A percentile compares a stretch with the other conserved stretches of the same genome.
Evolutionary conservation across 2,113 vertebrate species (phyloP).

Genomic region (Rhinoderma darwinii): DNA sequence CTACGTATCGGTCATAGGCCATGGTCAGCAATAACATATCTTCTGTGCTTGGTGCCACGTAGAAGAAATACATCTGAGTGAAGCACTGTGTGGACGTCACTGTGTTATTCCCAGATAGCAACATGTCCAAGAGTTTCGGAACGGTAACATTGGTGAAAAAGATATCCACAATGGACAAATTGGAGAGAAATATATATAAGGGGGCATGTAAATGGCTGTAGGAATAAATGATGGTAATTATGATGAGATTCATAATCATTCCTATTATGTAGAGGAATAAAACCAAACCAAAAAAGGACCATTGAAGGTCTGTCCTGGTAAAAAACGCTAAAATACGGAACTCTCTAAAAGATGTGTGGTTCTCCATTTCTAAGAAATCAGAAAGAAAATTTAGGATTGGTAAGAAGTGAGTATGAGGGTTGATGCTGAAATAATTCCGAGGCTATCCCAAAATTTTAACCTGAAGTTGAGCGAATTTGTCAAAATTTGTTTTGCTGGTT

Average conservation of each 20-base stretch:
- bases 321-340: not conserved
- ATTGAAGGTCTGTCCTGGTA: not conserved
- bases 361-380: not conserved
- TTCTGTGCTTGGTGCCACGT: not conserved
- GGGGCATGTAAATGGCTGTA: not conserved
- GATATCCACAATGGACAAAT: not conserved
- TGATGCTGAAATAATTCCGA: too few relatives aligned
- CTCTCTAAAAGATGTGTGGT: not conserved
- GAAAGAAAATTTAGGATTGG: too few relatives aligned
- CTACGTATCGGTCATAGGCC: slow-evolving; percentile 13
- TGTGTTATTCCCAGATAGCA: not conserved
- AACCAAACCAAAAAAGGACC: not conserved
- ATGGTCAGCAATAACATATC: not conserved
- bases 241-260: not conserved
- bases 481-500: too few relatives aligned
- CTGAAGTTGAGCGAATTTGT: too few relatives aligned
- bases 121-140: not conserved
- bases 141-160: not conserved
- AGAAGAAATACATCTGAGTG: slow-evolving; percentile 3
- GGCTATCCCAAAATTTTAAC: too few relatives aligned
- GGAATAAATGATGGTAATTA: not conserved
- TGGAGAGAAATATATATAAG: not conserved
- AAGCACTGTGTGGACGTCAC: not conserved
- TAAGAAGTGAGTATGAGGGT: too few relatives aligned
- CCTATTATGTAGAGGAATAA: not conserved